Evolutionary conservation across 2,113 vertebrate species (phyloP), one percentile per base, ranked within the genome.

Genomic region (Oceanodroma tethys): DNA sequence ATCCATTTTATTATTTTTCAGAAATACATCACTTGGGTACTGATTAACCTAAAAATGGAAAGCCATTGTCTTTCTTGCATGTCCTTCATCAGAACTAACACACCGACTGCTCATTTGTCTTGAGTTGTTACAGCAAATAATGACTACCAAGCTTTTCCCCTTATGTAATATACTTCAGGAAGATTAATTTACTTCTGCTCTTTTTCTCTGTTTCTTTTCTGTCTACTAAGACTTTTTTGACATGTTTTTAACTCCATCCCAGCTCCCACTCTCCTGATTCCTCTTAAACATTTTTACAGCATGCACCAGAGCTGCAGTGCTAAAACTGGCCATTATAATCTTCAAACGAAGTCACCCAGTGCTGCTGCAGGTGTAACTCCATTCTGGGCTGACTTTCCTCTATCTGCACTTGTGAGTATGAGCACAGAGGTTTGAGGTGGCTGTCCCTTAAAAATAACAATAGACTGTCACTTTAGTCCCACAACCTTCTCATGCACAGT

Each of bases 41-140:
- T 99, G 98, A 99, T 99, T 99, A 99, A 99, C 98, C 99, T 98
- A 98, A 98, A 98, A 99, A 98, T 98, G 98, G 98, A 98, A 98
- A 99, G 97, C 98, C 98, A 98, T 98, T 98, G 98, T 99, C 98
- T 99, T 98, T 98, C 97, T 97, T 96, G 90, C 87, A 95, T 97
- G 98, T 98, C 98, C 98, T 98, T 99, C 98, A 99, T 98, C 98
- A 98, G 98, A 98, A 98, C 95, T 98, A 98, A 98, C 97, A 95
- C 96, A 90, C 83, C 1, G 32, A 90, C 97, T 93, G 90, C 97
- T 99, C 98, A 99, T 99, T 99, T 99, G 98, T 99, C 98, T 99
- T 98, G 95, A 98, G 98, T 98, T 99, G 98, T 98, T 99, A 98
- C 97, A 98, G 97, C 98, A 98, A 99, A 99, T 99, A 99, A 99